phyloP scores from a whole-genome alignment of 2,888 invertebrate genomes.

The Colletes collaris region DNA sequence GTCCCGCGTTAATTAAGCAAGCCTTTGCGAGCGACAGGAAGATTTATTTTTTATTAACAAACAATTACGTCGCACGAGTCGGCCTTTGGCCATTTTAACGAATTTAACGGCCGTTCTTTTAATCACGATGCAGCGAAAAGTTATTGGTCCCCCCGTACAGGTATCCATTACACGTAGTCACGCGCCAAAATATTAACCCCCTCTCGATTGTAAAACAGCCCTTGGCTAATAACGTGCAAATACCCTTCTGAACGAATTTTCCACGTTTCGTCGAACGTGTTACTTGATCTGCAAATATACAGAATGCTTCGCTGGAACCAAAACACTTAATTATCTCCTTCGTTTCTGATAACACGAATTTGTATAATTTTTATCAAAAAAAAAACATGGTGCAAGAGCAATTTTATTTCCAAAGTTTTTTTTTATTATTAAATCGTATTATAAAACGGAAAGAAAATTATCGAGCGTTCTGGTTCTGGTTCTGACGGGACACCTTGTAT shows the following conservation, averaged over 20 bases:
- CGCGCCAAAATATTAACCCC: slow-evolving; percentile 49
- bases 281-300: not conserved
- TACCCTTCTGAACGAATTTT: slow-evolving; percentile 14
- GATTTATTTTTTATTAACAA: not conserved
- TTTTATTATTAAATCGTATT: too few species aligned
- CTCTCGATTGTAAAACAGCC: slow-evolving; percentile 28
- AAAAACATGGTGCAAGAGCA: too few species aligned
- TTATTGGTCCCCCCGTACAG: slow-evolving; percentile 12
- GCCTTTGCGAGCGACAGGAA: not conserved
- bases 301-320: too few species aligned
- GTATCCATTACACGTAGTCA: slow-evolving; percentile 50
- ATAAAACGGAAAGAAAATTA: too few species aligned
- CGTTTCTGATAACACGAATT: too few species aligned
- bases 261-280: not conserved
- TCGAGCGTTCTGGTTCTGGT: too few species aligned
- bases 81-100: not conserved
- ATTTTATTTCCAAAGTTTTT: too few species aligned
- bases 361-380: too few species aligned
- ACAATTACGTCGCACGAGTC: not conserved
- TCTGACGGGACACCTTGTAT: too few species aligned
- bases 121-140: slow-evolving; percentile 18
- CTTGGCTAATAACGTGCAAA: slow-evolving; percentile 24
- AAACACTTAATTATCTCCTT: too few species aligned
- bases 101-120: slow-evolving; percentile 11
- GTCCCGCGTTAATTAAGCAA: too few species aligned